A percentile compares a stretch with the other conserved stretches of the same genome.
These are phyloP conservation scores for Cichlasoma orientale DNA, from an alignment of 2,797 vertebrate genomes.

Conservation along the genomic window DNA sequence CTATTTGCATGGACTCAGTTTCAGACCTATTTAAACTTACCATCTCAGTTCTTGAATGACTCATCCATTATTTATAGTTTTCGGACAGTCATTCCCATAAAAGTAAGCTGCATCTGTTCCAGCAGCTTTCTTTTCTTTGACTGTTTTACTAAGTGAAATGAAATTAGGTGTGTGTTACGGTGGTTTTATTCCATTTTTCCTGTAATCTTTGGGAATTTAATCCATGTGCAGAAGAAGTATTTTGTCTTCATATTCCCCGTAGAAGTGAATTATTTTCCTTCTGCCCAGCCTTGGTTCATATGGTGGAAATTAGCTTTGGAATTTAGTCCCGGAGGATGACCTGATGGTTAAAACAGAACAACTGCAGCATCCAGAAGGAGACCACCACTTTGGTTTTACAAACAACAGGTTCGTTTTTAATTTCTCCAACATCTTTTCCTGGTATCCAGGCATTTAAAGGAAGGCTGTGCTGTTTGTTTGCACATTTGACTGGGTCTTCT, in stretches of 20 bases:
- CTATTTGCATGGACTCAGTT: not conserved
- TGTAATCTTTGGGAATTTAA: conserved; percentile 20
- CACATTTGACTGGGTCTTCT: not conserved
- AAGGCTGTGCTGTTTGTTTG: not conserved
- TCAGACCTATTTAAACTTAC: not conserved
- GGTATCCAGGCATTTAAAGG: not conserved
- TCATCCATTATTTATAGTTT: not conserved
- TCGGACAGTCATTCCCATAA: not conserved
- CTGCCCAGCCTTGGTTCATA: conserved; percentile 48
- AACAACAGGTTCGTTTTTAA: conserved; percentile 36
- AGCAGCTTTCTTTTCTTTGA: not conserved
- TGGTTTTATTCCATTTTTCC: not conserved
- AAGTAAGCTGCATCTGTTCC: conserved; percentile 8
- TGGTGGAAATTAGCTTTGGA: conserved; percentile 63
- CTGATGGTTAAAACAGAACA: conserved; percentile 72
- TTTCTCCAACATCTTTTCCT: conserved; percentile 7
- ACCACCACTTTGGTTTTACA: conserved; percentile 50
- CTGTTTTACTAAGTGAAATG: conserved; percentile 3
- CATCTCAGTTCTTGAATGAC: not conserved
- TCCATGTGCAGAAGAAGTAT: conserved; percentile 8
- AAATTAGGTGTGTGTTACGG: conserved; percentile 5
- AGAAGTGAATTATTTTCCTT: conserved; percentile 65
- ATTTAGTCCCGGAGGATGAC: conserved; percentile 63
- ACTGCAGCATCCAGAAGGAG: conserved; percentile 44
- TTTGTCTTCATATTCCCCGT: conserved; percentile 36